Evolutionary conservation across 2,797 vertebrate genomes (phyloP).

Genomic region (Allobates femoralis): DNA sequence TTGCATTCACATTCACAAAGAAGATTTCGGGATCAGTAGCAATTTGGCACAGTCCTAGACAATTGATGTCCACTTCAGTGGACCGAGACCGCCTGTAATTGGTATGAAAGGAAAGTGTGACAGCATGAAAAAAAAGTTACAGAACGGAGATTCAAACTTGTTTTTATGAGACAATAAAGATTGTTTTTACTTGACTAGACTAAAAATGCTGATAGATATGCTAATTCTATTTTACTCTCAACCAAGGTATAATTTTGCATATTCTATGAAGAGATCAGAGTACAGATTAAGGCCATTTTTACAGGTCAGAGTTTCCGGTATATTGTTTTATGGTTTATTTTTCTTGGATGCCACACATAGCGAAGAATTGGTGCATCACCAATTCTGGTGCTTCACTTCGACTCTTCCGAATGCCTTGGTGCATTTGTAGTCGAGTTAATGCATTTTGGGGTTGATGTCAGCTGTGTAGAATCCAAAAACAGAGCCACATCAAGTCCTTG

Average conservation of each 20-base stretch:
- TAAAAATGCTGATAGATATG: background rate
- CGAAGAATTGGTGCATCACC: too few relatives aligned
- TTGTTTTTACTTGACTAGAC: background rate
- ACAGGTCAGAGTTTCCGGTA: too few relatives aligned
- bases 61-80: conserved; percentile 56
- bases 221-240: background rate
- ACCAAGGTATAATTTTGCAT: background rate
- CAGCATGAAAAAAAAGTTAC: conserved; percentile 34
- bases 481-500: too few relatives aligned
- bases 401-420: too few relatives aligned
- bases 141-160: conserved; percentile 7
- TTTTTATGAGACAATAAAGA: conserved; percentile 15
- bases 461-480: too few relatives aligned
- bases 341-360: too few relatives aligned
- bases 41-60: conserved; percentile 59
- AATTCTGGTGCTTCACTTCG: too few relatives aligned
- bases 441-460: too few relatives aligned
- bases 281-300: too few relatives aligned
- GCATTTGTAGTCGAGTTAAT: too few relatives aligned
- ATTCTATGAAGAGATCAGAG: background rate
- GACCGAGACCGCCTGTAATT: conserved; percentile 43
- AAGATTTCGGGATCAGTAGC: conserved; percentile 53
- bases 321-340: too few relatives aligned
- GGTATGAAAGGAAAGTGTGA: conserved; percentile 47
- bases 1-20: conserved; percentile 45